Percentiles rank a stretch among this genome's conserved stretches.
These are phyloP conservation scores for Drosophila erecta DNA, from an alignment of 1,140 invertebrate species.

Conservation along the genomic window DNA sequence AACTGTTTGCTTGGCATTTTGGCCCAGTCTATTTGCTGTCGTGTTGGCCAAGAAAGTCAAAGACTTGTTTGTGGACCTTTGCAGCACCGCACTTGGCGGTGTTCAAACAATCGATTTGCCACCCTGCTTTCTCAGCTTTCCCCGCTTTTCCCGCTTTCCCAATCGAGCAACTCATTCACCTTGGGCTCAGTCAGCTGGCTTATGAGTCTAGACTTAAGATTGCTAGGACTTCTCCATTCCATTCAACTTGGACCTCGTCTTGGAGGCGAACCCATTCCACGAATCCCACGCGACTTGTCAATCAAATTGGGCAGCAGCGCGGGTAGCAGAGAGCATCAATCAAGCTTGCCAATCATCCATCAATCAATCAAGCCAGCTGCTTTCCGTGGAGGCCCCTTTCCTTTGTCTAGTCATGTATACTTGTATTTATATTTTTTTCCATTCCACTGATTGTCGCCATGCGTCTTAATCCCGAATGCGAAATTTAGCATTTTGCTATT, in stretches of 20 bases:
- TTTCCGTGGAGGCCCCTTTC: neutral
- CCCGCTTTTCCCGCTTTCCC: neutral
- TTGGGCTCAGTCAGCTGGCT: slow-evolving; percentile 29
- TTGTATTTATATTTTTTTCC: neutral
- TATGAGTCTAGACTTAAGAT: slow-evolving; percentile 43
- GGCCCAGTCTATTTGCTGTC: slow-evolving; percentile 50
- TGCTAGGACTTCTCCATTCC: slow-evolving; percentile 10
- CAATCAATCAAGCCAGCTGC: slow-evolving; percentile 58
- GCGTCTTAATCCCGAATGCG: slow-evolving; percentile 36
- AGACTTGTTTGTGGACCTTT: slow-evolving; percentile 41
- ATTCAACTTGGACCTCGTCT: slow-evolving; percentile 3
- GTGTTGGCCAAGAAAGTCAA: slow-evolving; percentile 38
- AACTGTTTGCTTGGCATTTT: slow-evolving; percentile 14
- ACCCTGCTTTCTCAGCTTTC: neutral
- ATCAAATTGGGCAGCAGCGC: slow-evolving; percentile 31
- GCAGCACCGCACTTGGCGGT: slow-evolving; percentile 32
- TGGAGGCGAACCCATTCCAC: neutral
- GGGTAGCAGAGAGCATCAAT: slow-evolving; percentile 45
- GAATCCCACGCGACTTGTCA: slow-evolving; percentile 46
- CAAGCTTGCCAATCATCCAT: slow-evolving; percentile 63
- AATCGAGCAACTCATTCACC: slow-evolving; percentile 33
- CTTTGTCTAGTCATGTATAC: slow-evolving; percentile 19
- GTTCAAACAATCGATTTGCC: slow-evolving; percentile 39
- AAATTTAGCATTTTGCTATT: neutral
- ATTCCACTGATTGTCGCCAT: slow-evolving; percentile 11